Conservation (phyloP, 2,797 vertebrate genomes). For the Acrossocheilus wenchowensis region DNA sequence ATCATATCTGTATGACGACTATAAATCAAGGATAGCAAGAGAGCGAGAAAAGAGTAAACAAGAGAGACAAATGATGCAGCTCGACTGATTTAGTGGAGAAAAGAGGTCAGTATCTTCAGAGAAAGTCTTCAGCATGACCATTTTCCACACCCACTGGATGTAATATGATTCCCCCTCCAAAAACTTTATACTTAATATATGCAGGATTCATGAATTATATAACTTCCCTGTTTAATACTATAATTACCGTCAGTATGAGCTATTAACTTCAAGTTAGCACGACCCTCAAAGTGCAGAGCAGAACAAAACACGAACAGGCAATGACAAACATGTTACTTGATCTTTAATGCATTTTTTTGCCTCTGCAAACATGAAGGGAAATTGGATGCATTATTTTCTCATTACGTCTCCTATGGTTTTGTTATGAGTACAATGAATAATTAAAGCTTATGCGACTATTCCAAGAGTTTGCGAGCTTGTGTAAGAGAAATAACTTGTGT, state of each 20-base stretch:
- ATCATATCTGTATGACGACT: background rate
- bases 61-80: background rate
- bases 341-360: background rate
- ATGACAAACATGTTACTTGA: background rate
- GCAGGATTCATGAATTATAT: slow-evolving; percentile 2
- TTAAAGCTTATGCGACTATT: slow-evolving; percentile 12
- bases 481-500: background rate
- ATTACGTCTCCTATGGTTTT: background rate
- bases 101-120: background rate
- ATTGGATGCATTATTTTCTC: slow-evolving; percentile 8
- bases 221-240: background rate
- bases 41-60: background rate
- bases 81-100: slow-evolving; percentile 8
- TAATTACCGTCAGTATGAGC: slow-evolving; percentile 5
- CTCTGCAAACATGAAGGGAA: background rate
- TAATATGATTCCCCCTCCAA: background rate
- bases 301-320: background rate
- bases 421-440: slow-evolving; percentile 6
- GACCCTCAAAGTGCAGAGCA: background rate
- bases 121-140: background rate
- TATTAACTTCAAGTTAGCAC: background rate
- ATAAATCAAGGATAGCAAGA: background rate
- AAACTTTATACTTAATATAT: background rate
- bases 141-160: background rate
- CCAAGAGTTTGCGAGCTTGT: slow-evolving; percentile 1